phyloP scores from a whole-genome alignment of 2,797 vertebrate genomes.

The Trichosurus vulpecula region DNA sequence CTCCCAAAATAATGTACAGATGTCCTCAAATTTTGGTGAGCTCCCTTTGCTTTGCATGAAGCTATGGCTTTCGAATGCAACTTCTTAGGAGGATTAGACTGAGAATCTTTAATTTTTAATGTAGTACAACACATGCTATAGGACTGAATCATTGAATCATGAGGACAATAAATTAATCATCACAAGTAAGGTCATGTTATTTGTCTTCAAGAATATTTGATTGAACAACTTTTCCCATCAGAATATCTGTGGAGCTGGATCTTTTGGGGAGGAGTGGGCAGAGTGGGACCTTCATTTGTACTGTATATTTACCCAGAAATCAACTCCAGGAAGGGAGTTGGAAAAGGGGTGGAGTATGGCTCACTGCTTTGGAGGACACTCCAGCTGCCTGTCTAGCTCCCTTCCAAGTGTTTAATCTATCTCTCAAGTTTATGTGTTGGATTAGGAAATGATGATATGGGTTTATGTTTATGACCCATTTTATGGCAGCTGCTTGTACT shows the following conservation, averaged over 20 bases:
- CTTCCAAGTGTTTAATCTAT: neutral
- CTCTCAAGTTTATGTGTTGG: neutral
- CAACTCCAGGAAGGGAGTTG: neutral
- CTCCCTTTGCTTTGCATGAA: neutral
- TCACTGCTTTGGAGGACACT: neutral
- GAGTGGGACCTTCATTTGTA: neutral
- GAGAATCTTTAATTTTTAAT: neutral
- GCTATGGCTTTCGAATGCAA: neutral
- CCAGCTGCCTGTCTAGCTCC: neutral
- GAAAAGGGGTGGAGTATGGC: neutral
- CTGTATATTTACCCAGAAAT: neutral
- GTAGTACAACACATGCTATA: neutral
- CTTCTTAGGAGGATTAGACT: neutral
- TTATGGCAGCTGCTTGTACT: neutral
- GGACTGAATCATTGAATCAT: neutral
- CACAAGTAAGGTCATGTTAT: neutral
- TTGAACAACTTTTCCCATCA: neutral
- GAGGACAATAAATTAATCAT: neutral
- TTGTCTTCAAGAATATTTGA: neutral
- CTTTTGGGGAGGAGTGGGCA: neutral
- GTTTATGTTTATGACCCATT: neutral
- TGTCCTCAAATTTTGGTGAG: neutral
- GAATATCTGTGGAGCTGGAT: rapidly evolving
- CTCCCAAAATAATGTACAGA: neutral
- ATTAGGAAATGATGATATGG: neutral